Evolutionary conservation across 2,888 invertebrate species (phyloP), one percentile per base, ranked within the genome.

Genomic region (Campopleginae sp.): DNA sequence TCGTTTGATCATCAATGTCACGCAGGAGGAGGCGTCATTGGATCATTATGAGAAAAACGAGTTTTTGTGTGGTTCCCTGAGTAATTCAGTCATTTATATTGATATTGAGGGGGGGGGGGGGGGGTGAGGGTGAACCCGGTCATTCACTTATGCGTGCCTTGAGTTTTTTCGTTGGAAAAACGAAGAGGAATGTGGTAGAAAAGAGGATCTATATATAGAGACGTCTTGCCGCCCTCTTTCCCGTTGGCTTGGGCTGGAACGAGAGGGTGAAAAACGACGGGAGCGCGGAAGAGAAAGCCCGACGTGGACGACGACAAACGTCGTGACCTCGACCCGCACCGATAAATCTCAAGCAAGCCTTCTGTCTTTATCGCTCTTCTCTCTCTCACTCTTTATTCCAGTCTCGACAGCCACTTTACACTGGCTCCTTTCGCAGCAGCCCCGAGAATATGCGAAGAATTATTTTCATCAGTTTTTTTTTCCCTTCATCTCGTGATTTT

Each of bases 261-360:
- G 66, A 80, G 82, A 54, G 78, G 48, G 48, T 51, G 38, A 76
- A 51, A 81, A 72, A 65, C 66, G 77, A 33, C 63, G 54, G 63
- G 81, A 46, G 70, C 23, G 79, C 61, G 72, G 46, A 81, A 84
- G 82, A 71, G 81, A 80, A 72, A 63, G 82, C 84, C 84, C 84
- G 87, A 76, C 80, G 82, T 82, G 80, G 85, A 85, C 85, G 82
- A 85, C 85, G 85, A 85, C 82, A 82, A 85, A 85, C 85, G 85
- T 85, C 77, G 80, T 80, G 85, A 85, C 82, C 85, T 85, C 85
- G 85, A 85, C 85, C 85, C 80, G 82, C 77, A 85, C 82, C 85
- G 77, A 85, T 85, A 85, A 85, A 85, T 85, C 85, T 82, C 82
- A 23, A 61, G 42, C 74, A 46, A 74, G 51, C 74, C 23, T 65